Evolutionary conservation across 2,888 invertebrate genomes (phyloP).

Genomic region (Lathronympha strigana): DNA sequence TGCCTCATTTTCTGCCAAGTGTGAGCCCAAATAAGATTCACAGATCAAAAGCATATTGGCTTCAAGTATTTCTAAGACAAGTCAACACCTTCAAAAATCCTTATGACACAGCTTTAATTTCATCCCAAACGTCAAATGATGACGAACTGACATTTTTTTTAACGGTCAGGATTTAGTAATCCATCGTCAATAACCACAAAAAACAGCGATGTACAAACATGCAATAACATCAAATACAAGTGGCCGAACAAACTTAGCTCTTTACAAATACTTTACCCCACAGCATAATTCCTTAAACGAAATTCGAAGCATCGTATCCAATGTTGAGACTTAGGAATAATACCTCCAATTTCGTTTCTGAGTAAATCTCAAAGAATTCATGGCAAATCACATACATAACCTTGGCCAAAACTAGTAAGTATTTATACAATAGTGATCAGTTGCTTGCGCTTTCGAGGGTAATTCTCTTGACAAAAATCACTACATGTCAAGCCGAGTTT

Average conservation of each 20-base stretch:
- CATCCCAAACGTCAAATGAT: background rate
- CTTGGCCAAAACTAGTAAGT: slow-evolving; percentile 18
- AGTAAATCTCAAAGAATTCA: slow-evolving; percentile 14
- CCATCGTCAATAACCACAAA: slow-evolving; percentile 10
- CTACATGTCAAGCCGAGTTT: background rate
- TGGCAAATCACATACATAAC: slow-evolving; percentile 1
- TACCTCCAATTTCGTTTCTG: slow-evolving; percentile 6
- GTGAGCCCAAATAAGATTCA: slow-evolving; percentile 8
- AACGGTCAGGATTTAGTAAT: slow-evolving; percentile 8
- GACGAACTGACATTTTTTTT: background rate
- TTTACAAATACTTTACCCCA: background rate
- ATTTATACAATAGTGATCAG: background rate
- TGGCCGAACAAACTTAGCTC: background rate
- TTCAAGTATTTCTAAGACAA: background rate
- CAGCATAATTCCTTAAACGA: background rate
- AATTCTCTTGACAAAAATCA: background rate
- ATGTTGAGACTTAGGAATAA: background rate
- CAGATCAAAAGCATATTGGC: slow-evolving; percentile 12
- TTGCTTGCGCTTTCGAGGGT: background rate
- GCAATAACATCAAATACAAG: slow-evolving; percentile 12
- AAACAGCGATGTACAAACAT: slow-evolving; percentile 22
- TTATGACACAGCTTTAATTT: background rate
- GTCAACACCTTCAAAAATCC: background rate
- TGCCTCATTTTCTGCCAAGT: slow-evolving; percentile 1
- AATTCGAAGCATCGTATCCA: background rate